Conservation (phyloP, 2,797 vertebrate species). For the Pagetopsis macropterus region DNA sequence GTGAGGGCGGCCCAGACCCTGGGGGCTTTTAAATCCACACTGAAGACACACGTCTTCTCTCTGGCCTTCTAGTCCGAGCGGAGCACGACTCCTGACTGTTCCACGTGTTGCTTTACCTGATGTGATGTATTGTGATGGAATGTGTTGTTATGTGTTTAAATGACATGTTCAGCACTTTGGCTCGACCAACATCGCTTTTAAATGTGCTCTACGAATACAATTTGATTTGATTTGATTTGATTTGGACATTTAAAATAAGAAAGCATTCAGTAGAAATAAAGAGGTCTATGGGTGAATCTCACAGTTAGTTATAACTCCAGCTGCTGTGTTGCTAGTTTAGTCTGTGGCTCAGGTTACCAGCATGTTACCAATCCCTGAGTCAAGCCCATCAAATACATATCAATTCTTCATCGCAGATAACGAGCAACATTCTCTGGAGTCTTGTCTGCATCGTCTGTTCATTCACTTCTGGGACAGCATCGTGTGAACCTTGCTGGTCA, state of each 20-base stretch:
- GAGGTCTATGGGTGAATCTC: conserved; percentile 24
- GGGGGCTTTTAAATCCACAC: too few relatives aligned
- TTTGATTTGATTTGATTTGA: background rate
- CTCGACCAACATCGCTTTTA: too few relatives aligned
- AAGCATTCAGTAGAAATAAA: conserved; percentile 35
- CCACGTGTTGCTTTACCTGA: too few relatives aligned
- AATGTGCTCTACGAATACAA: too few relatives aligned
- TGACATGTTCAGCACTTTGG: too few relatives aligned
- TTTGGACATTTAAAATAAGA: conserved; percentile 12
- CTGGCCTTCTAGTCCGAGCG: too few relatives aligned
- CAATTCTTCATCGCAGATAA: background rate
- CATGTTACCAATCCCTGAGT: background rate
- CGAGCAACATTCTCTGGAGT: background rate
- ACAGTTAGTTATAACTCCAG: conserved; percentile 40
- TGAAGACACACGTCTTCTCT: too few relatives aligned
- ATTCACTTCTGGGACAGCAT: background rate
- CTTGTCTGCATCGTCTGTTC: background rate
- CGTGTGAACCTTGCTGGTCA: background rate
- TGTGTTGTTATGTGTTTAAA: too few relatives aligned
- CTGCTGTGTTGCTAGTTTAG: conserved; percentile 60
- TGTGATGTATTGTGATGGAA: too few relatives aligned
- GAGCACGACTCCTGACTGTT: too few relatives aligned
- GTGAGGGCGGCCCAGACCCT: too few relatives aligned
- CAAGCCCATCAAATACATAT: background rate
- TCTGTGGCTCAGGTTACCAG: conserved; percentile 27